These are phyloP conservation scores for Coilia nasus DNA, from an alignment of 2,797 vertebrate species.

Conservation along the genomic window DNA sequence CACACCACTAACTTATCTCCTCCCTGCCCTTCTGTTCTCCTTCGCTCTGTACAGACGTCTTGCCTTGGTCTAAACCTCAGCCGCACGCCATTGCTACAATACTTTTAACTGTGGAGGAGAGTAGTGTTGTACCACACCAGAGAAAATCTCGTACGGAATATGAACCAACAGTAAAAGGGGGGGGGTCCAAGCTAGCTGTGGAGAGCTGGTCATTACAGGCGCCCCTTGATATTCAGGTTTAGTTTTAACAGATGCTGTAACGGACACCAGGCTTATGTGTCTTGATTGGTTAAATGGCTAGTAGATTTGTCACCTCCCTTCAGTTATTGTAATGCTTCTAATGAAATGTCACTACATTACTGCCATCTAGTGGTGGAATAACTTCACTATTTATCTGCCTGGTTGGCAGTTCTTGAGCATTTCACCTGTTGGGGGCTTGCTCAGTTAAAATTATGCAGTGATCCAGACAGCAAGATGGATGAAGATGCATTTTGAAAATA, in stretches of 20 bases:
- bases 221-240: background rate
- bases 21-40: constrained; percentile 62
- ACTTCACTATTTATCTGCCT: constrained; percentile 27
- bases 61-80: constrained; percentile 50
- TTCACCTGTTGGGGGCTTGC: constrained; percentile 32
- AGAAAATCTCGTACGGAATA: constrained; percentile 15
- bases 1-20: constrained; percentile 37
- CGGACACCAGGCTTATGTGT: background rate
- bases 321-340: background rate
- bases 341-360: background rate
- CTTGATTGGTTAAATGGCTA: background rate
- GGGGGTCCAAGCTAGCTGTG: background rate
- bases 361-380: background rate
- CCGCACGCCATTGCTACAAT: constrained; percentile 26
- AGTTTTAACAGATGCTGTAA: background rate
- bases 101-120: background rate
- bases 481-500: constrained; percentile 40
- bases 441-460: constrained; percentile 44
- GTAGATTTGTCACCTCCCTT: background rate
- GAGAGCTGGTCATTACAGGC: background rate
- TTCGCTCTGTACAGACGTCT: constrained; percentile 75
- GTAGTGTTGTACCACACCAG: background rate
- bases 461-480: constrained; percentile 58
- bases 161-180: background rate
- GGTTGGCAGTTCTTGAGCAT: constrained; percentile 52